Base-by-base conservation (phyloP, 2,797 vertebrate species). In the Adelosebastes latens region DNA sequence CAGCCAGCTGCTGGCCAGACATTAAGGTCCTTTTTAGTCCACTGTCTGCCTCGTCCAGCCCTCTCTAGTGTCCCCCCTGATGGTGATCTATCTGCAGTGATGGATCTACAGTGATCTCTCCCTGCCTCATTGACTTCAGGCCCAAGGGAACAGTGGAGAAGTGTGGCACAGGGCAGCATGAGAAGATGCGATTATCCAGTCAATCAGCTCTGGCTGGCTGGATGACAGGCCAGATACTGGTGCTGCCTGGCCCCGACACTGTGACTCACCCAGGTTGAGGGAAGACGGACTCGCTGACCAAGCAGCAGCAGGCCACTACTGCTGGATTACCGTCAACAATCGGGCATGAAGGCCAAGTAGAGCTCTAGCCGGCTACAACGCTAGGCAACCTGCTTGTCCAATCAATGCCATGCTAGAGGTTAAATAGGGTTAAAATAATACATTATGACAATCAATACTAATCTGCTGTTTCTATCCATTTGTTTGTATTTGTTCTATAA, bases 131-230 rank as follows among this genome's bases (percentile, higher is more conserved):
- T 91, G 89, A 86, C 82, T 88, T 75, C 58, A 69, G 66, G 80
- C 91, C 87, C 73, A 83, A 60, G 79, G 86, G 92, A 88, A 62
- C 62, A 72, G 73, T 64, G 78, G 83, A 88, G 74, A 78, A 77
- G 73, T 77, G 76, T 85, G 77, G 85, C 79, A 89, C 46, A 62
- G 80, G 80, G 62, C 86, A 78, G 83, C 81, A 87, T 84, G 86
- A 90, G 89, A 92, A 91, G 88, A 93, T 93, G 89, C 85, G 87
- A 94, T 95, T 92, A 94, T 95, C 90, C 88, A 88, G 92, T 93
- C 91, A 92, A 92, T 93, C 91, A 88, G 88, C 76, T 89, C 73
- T 75, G 79, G 80, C 81, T 76, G 76, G 83, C 87, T 81, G 77
- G 80, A 82, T 78, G 86, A 85, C 86, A 79, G 82, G 71, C 67